Conservation (phyloP, 2,797 vertebrate species). For the Otolemur crassicaudatus region DNA sequence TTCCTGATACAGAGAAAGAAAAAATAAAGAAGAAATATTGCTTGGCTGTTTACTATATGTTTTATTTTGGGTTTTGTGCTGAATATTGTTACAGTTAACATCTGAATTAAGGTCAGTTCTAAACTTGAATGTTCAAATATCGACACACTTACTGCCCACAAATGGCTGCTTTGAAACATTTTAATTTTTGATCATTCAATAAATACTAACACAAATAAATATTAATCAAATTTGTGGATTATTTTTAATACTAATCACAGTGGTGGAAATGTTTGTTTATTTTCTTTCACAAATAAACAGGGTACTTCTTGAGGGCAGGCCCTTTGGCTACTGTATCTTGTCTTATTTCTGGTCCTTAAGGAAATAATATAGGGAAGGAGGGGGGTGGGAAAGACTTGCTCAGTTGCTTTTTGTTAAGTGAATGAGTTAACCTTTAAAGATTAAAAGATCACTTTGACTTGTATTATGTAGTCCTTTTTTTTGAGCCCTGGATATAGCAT, state of each 20-base stretch:
- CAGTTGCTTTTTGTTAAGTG: neutral
- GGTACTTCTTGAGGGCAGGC: neutral
- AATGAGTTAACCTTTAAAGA: slow-evolving; percentile 41
- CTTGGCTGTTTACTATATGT: neutral
- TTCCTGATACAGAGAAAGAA: neutral
- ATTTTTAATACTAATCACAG: neutral
- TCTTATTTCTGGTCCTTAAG: neutral
- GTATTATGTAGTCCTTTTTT: neutral
- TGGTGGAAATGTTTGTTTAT: neutral
- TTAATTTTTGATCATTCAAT: neutral
- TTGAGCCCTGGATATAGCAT: neutral
- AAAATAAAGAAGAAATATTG: slow-evolving; percentile 5
- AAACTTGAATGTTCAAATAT: slow-evolving; percentile 21
- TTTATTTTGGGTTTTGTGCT: neutral
- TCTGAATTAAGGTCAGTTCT: neutral
- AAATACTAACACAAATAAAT: neutral
- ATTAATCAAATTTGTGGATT: neutral
- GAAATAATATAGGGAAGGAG: neutral
- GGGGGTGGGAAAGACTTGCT: neutral
- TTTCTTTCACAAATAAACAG: neutral
- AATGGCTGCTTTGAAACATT: neutral
- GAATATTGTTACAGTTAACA: neutral
- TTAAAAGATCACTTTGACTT: slow-evolving; percentile 2
- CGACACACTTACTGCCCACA: neutral
- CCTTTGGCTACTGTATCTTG: neutral